Conservation (phyloP, 2,888 invertebrate genomes). For the Pterostichus niger region DNA sequence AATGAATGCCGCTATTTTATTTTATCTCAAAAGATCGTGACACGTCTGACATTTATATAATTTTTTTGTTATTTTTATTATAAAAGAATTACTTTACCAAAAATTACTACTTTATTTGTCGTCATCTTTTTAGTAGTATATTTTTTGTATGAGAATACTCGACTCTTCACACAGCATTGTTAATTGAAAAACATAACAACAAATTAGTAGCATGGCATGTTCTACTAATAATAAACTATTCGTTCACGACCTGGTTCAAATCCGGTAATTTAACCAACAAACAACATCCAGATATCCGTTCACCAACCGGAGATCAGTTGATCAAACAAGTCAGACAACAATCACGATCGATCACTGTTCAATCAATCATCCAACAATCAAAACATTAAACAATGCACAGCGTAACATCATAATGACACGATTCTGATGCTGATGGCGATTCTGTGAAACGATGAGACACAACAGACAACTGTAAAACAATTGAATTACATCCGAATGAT, state of each 20-base stretch:
- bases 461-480: conserved; percentile 4
- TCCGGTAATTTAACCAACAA: conserved; percentile 1
- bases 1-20: too few species aligned
- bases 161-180: not conserved
- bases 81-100: too few species aligned
- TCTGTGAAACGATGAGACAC: not conserved
- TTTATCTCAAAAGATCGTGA: too few species aligned
- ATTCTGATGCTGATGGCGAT: conserved; percentile 5
- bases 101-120: not conserved
- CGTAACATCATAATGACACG: conserved; percentile 41
- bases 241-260: conserved; percentile 16
- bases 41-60: too few species aligned
- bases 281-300: conserved; percentile 1
- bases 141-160: not conserved
- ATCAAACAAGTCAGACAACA: conserved; percentile 14
- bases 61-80: too few species aligned
- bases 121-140: too few species aligned
- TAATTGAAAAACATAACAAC: not conserved
- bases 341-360: conserved; percentile 20
- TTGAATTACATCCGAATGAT: conserved; percentile 39
- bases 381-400: conserved; percentile 37
- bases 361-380: conserved; percentile 41
- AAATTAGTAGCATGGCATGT: not conserved
- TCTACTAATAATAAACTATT: conserved; percentile 15
- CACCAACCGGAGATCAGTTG: conserved; percentile 29